These are phyloP conservation scores for Thecophora atra DNA, from an alignment of 2,888 invertebrate species.

Conservation along the genomic window DNA sequence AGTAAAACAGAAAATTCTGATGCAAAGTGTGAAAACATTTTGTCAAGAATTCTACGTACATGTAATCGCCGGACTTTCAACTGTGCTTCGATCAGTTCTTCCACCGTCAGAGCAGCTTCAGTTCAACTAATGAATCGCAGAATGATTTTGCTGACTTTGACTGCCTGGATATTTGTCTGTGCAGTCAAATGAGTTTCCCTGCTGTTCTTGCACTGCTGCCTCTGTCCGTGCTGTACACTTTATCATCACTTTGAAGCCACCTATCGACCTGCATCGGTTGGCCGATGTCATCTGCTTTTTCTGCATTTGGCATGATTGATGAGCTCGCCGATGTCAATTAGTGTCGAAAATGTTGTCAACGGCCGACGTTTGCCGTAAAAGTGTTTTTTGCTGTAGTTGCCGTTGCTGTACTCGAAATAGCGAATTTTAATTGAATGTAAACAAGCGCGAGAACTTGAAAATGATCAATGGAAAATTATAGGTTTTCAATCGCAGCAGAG, in stretches of 20 bases:
- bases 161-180: not conserved
- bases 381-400: not conserved
- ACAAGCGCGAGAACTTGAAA: conserved; percentile 16
- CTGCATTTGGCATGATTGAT: conserved; percentile 39
- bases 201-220: not conserved
- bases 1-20: too few relatives aligned
- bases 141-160: too few relatives aligned
- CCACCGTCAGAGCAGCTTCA: too few relatives aligned
- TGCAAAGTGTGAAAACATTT: too few relatives aligned
- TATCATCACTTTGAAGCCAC: not conserved
- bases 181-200: not conserved
- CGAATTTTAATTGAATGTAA: conserved; percentile 28
- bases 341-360: conserved; percentile 33
- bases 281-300: conserved; percentile 13
- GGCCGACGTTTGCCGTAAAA: not conserved
- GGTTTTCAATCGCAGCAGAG: not conserved
- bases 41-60: too few relatives aligned
- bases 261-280: not conserved
- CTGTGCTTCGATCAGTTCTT: too few relatives aligned
- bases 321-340: conserved; percentile 41
- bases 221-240: not conserved
- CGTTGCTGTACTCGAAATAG: conserved; percentile 7
- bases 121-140: too few relatives aligned
- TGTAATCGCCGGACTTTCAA: too few relatives aligned
- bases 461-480: not conserved